Base-by-base conservation (phyloP, 2,888 invertebrate species). In the Dryobota labecula region DNA sequence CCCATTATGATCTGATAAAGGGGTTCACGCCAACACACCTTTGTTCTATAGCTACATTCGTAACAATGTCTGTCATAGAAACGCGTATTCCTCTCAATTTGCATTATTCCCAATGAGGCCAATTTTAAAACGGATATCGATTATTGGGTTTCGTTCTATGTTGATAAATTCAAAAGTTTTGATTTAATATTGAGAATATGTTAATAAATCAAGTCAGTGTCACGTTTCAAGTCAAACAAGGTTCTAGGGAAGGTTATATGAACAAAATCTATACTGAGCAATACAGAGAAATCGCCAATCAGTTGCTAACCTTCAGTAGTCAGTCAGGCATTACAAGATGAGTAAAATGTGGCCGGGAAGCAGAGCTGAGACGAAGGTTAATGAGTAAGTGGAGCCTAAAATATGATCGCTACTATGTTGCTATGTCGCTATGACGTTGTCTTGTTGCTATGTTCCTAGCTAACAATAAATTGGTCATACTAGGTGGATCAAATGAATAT, bases 1-100 rank as follows among this genome's bases (percentile, higher is more conserved):
- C 87, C 90, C 88, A 94, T 93, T 93, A 94, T 92, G 89, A 92
- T 92, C 90, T 92, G 92, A 92, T 92, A 92, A 93, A 92, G 90
- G 87, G 87, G 88, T 90, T 88, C 90, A 88, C 88, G 86, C 87
- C 84, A 85, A 85, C 86, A 85, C 88, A 91, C 89, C 90, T 91
- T 91, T 92, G 92, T 92, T 90, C 86, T 81, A 83, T 76, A 75
- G 60, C 74, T 75, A 84, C 73, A 73, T 78, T 80, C 61, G 80
- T 75, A 81, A 87, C 84, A 87, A 87, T 83, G 80, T 84, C 75
- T 81, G 77, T 78, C 76, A 83, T 70, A 80, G 74, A 87, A 84
- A 83, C 71, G 72, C 70, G 58, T 82, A 78, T 82, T 82, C 67
- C 51, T 76, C 74, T 76, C 63, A 78, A 76, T 78, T 78, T 65